phyloP scores from a whole-genome alignment of 2,113 vertebrate species.

The Mola mola region DNA sequence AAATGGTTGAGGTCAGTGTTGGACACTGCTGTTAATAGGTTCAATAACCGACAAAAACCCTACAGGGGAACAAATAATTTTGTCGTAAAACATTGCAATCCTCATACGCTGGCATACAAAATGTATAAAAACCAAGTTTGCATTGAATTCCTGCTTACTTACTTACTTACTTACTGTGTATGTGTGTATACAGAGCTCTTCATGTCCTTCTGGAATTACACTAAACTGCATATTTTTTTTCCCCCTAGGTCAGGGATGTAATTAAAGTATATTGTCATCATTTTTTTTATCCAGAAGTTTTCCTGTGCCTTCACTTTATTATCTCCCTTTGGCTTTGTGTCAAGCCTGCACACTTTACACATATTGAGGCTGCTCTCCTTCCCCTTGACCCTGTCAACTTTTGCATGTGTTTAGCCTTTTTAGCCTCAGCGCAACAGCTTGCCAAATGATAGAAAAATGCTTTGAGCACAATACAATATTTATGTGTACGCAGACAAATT shows the following conservation, averaged over 20 bases:
- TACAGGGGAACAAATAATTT: too few species aligned
- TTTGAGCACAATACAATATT: conserved; percentile 50
- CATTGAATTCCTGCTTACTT: background rate
- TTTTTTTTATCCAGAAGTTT: conserved; percentile 14
- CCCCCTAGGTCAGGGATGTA: conserved; percentile 4
- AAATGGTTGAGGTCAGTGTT: too few species aligned
- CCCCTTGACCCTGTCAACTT: conserved; percentile 34
- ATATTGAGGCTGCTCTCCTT: conserved; percentile 15
- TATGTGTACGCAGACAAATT: conserved; percentile 42
- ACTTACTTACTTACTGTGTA: background rate
- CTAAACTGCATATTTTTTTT: conserved; percentile 1
- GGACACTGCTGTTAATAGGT: too few species aligned
- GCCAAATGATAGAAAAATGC: conserved; percentile 39
- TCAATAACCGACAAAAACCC: too few species aligned
- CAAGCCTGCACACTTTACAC: conserved; percentile 2
- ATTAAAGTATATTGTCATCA: conserved; percentile 8
- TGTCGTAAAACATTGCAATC: background rate
- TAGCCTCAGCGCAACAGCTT: conserved; percentile 13
- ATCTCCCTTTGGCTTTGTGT: conserved; percentile 19
- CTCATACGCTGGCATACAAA: background rate
- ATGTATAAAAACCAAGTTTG: background rate
- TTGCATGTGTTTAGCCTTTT: conserved; percentile 24
- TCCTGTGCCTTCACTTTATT: background rate
- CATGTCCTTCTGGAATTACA: conserved; percentile 7
- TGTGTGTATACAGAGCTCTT: conserved; percentile 1